Base-by-base conservation (phyloP, 1,140 invertebrate species). In the Drosophila persimilis region DNA sequence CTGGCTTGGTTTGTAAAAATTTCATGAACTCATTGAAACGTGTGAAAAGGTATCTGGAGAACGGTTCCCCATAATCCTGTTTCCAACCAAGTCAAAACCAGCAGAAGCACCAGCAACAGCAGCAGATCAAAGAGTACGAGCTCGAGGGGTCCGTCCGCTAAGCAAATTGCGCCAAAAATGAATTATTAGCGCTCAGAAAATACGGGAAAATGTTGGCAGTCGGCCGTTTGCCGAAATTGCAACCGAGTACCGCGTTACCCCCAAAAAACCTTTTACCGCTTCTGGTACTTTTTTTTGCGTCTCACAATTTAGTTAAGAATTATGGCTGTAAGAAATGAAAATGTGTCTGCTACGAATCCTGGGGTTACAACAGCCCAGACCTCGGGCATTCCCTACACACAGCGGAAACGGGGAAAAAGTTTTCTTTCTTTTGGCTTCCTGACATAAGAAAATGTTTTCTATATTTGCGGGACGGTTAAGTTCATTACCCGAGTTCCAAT, bases 101-200 rank as follows among this genome's bases (percentile, higher is more conserved):
- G 47, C 53, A 70, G 41, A 17, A 56, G 56, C 50, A 59, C 48
- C 59, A 72, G 24, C 15, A 9, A 2, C 52, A 54, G 45, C 45
- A 53, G 48, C 65, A 61, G 58, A 55, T 54, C 70, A 72, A 73
- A 54, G 51, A 62, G 39, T 47, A 26, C 13, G 6, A 47, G 29
- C 26, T 35, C 60, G 26, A 74, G 46, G 15, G 60, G 52, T 8
- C 4, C 6, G 41, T 44, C 52, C 4, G 70, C 77, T 74, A 80
- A 86, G 81, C 74, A 88, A 86, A 88, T 81, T 86, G 78, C 63
- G 77, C 83, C 52, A 76, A 86, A 81, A 81, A 86, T 86, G 81
- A 86, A 86, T 88, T 86, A 86, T 86, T 86, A 81, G 73, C 77
- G 77, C 74, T 86, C 65, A 64, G 81, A 75, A 74, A 75, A 48